Evolutionary conservation across 1,140 invertebrate genomes (phyloP).

Genomic region (Conopomorpha cramerella): DNA sequence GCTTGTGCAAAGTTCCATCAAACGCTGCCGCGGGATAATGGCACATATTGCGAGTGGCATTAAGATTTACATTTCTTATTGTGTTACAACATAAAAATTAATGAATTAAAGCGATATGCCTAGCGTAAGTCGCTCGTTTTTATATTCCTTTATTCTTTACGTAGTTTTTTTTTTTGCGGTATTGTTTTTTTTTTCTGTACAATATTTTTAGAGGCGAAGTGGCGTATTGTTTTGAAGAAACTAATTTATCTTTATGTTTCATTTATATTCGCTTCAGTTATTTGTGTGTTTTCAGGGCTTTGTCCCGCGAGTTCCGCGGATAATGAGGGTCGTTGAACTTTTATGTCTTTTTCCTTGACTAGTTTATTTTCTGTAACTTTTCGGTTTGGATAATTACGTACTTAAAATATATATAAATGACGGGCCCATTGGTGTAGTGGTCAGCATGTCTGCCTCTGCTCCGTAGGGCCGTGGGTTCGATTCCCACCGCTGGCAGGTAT

Average conservation of each 20-base stretch:
- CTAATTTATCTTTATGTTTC: background rate
- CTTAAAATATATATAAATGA: too few species aligned
- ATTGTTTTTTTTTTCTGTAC: background rate
- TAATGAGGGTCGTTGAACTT: too few species aligned
- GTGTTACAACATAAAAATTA: conserved; percentile 23
- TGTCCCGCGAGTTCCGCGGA: too few species aligned
- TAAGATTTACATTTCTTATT: conserved; percentile 17
- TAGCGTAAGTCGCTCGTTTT: conserved; percentile 34
- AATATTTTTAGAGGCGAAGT: background rate
- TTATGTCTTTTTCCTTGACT: too few species aligned
- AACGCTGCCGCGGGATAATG: background rate
- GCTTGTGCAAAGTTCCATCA: conserved; percentile 41
- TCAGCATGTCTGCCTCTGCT: too few species aligned
- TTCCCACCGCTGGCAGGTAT: too few species aligned
- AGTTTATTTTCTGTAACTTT: too few species aligned
- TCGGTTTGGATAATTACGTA: too few species aligned
- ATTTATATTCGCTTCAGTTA: too few species aligned
- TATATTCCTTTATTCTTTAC: conserved; percentile 44
- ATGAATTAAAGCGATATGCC: conserved; percentile 52
- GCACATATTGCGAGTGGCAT: background rate
- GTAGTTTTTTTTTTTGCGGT: conserved; percentile 3
- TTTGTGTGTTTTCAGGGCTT: too few species aligned
- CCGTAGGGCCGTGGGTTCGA: too few species aligned
- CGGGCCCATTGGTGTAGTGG: too few species aligned
- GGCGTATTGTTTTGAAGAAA: background rate